Evolutionary conservation across 2,113 vertebrate genomes (phyloP).

Genomic region (Tachycineta bicolor): DNA sequence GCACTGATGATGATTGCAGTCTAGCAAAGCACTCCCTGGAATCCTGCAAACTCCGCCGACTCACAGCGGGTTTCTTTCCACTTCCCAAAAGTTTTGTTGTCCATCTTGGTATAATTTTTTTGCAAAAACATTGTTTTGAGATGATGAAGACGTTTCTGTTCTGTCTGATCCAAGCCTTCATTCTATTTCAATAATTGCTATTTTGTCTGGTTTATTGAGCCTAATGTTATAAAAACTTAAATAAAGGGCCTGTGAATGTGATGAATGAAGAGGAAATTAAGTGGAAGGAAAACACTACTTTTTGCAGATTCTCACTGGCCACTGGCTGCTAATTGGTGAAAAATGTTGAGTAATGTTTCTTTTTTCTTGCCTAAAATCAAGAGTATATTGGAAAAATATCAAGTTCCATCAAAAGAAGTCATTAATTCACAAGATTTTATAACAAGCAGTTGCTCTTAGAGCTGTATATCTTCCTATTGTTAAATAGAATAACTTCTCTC

Average conservation of each 20-base stretch:
- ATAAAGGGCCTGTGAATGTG: background rate
- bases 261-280: background rate
- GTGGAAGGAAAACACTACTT: background rate
- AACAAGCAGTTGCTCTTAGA: background rate
- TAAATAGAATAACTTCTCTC: background rate
- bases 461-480: background rate
- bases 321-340: background rate
- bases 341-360: background rate
- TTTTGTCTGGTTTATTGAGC: background rate
- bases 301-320: background rate
- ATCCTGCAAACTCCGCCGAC: background rate
- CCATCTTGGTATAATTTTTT: background rate
- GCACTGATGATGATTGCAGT: background rate
- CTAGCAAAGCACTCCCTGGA: background rate
- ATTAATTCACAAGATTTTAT: background rate
- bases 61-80: background rate
- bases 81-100: background rate
- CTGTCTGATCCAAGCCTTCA: background rate
- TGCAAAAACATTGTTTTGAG: background rate
- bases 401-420: background rate
- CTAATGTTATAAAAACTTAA: background rate
- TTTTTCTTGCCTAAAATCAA: background rate
- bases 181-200: background rate
- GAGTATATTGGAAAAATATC: background rate
- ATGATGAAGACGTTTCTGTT: background rate